These are phyloP conservation scores for Terrapene triunguis DNA, from an alignment of 2,113 vertebrate genomes.

Conservation along the genomic window DNA sequence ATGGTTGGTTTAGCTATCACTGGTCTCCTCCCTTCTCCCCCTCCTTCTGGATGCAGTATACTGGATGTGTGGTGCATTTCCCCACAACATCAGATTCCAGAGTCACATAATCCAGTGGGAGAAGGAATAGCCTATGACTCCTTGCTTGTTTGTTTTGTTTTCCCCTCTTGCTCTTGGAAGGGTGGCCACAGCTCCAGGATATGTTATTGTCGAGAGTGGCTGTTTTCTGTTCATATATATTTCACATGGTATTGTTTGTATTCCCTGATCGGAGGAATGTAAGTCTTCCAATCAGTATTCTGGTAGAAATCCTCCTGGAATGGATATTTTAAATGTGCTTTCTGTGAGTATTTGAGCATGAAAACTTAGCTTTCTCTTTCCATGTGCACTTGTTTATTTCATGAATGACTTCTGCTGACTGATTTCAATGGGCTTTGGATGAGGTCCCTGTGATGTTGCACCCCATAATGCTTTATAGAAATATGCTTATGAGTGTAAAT, in stretches of 20 bases:
- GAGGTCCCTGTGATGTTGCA: background rate
- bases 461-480: too few species aligned
- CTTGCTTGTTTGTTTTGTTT: background rate
- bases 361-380: background rate
- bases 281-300: background rate
- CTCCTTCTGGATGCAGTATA: background rate
- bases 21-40: slow-evolving; percentile 13
- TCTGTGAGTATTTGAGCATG: background rate
- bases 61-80: slow-evolving; percentile 27
- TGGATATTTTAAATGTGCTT: background rate
- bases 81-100: slow-evolving; percentile 15
- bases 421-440: background rate
- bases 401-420: background rate
- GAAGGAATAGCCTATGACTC: background rate
- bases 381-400: background rate
- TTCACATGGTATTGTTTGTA: background rate
- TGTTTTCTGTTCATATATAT: background rate
- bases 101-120: slow-evolving; percentile 15
- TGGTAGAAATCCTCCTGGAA: background rate
- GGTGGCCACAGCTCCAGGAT: background rate
- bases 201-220: background rate
- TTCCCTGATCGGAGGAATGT: background rate
- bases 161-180: background rate
- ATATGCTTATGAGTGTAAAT: too few species aligned
- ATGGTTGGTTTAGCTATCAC: slow-evolving; percentile 64